Evolutionary conservation across 2,113 vertebrate species (phyloP).

Genomic region (Notarius quadriscutis): DNA sequence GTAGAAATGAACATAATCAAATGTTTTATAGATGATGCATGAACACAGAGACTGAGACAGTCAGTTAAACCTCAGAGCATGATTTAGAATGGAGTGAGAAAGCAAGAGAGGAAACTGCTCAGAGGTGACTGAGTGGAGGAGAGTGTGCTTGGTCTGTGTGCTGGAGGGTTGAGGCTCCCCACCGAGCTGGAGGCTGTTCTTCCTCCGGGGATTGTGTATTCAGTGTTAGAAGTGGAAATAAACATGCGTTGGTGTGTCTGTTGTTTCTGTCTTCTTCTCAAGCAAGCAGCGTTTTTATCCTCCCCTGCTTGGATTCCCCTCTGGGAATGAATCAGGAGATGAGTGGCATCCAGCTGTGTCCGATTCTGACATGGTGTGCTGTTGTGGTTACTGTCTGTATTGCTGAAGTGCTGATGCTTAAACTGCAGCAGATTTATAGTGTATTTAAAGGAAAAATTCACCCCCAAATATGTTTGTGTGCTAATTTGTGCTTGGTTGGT

Average conservation of each 20-base stretch:
- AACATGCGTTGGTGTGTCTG: constrained; percentile 1
- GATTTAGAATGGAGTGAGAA: neutral
- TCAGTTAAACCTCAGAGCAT: neutral
- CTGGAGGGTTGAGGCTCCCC: neutral
- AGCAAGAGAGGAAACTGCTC: neutral
- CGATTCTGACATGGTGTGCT: neutral
- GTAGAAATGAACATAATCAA: neutral
- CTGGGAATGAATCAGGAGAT: neutral
- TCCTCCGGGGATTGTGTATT: constrained; percentile 1
- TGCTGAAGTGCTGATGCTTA: neutral
- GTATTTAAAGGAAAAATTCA: neutral
- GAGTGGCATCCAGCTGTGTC: constrained; percentile 15
- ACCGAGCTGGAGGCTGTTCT: constrained; percentile 9
- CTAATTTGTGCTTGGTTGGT: neutral
- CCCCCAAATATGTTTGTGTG: neutral
- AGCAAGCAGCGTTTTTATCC: neutral
- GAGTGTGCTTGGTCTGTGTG: neutral
- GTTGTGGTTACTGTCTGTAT: neutral
- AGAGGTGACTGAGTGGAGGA: constrained; percentile 9
- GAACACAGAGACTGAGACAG: neutral
- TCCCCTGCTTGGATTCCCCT: neutral
- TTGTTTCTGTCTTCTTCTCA: constrained; percentile 1
- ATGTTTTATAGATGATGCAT: neutral
- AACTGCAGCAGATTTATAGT: neutral
- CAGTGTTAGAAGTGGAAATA: constrained; percentile 14